Base-by-base conservation (phyloP, 2,888 invertebrate species). In the Entomobrya multifasciata region DNA sequence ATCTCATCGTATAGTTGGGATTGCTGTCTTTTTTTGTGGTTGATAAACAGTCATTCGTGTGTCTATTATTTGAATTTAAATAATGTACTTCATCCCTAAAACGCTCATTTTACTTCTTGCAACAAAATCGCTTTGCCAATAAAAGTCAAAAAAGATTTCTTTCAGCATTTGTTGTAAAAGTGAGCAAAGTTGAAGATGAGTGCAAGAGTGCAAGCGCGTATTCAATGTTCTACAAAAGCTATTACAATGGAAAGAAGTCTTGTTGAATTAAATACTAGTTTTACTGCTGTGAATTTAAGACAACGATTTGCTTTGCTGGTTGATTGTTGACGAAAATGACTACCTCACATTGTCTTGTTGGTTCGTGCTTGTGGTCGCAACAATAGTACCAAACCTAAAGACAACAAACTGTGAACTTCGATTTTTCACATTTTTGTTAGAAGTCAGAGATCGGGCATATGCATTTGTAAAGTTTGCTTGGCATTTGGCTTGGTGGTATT, bases 191-290 rank as follows among this genome's bases (percentile, higher is more conserved):
- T 1, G 8, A 60, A 8, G 25, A 20, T 49, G 49, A 49, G 49
- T n/a, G 49, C 49, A 49, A 49, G 5, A 36, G 36, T 6, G 60
- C 49, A 49, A 4, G 49, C 72, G 47, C 47, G 15, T 41, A 41
- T 77, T 57, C 57, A 55, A 55, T 57, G 57, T 77, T 77, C 60
- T 60, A 57, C 60, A 77, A 41, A 77, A 77, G 60, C 57, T 57
- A 77, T 77, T 57, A 77, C 77, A 62, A 62, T 6, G 8, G 30
- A 60, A 77, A 57, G 60, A 77, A 77, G 47, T 25, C 47, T 44
- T 22, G 41, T 44, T 77, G 57, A 77, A 44, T 57, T 36, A 60
- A 15, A 27, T 17, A 27, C 55, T 36, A 62, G 17, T 20, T 47
- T 36, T 60, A 3, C 20, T 60, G 62, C 36, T 36, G 36, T 6